phyloP scores from a whole-genome alignment of 2,888 invertebrate genomes.

The Drosophila basisetae region DNA sequence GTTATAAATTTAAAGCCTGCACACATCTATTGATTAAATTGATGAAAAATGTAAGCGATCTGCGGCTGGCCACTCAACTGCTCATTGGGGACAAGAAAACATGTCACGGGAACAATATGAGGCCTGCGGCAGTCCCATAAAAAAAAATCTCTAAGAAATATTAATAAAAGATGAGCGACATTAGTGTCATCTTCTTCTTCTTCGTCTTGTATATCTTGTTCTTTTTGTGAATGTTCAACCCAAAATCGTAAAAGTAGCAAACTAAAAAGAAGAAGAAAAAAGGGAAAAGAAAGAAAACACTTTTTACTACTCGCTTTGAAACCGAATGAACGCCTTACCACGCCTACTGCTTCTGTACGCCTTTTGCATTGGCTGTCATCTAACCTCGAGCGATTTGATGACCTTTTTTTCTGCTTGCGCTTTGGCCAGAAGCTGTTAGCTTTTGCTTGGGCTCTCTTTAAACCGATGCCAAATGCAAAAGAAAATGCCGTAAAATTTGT shows the following conservation, averaged over 20 bases:
- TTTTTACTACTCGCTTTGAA: slow-evolving; percentile 75
- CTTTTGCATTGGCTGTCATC: slow-evolving; percentile 53
- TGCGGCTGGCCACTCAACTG: slow-evolving; percentile 55
- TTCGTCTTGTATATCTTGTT: slow-evolving; percentile 1
- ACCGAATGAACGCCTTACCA: slow-evolving; percentile 33
- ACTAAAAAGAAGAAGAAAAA: slow-evolving; percentile 19
- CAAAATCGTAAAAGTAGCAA: slow-evolving; percentile 71
- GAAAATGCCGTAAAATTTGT: slow-evolving; percentile 77
- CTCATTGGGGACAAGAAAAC: slow-evolving; percentile 23
- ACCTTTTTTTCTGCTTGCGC: slow-evolving; percentile 39
- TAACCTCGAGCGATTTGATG: slow-evolving; percentile 76
- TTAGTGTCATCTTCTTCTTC: slow-evolving; percentile 65
- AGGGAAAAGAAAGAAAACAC: slow-evolving; percentile 44
- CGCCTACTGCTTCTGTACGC: slow-evolving; percentile 2
- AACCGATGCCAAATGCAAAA: slow-evolving; percentile 48
- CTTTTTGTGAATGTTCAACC: slow-evolving; percentile 57
- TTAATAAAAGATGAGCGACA: slow-evolving; percentile 84
- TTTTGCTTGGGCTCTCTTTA: slow-evolving; percentile 46
- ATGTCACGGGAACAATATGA: slow-evolving; percentile 33
- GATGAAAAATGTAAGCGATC: slow-evolving; percentile 22
- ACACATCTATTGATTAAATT: slow-evolving; percentile 20
- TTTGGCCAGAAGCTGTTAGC: slow-evolving; percentile 11
- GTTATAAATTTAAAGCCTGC: slow-evolving; percentile 1
- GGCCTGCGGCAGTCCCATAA: slow-evolving; percentile 55
- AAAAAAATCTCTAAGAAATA: slow-evolving; percentile 73